Conservation (phyloP, 2,113 vertebrate genomes). For the Hippoglossus stenolepis region DNA sequence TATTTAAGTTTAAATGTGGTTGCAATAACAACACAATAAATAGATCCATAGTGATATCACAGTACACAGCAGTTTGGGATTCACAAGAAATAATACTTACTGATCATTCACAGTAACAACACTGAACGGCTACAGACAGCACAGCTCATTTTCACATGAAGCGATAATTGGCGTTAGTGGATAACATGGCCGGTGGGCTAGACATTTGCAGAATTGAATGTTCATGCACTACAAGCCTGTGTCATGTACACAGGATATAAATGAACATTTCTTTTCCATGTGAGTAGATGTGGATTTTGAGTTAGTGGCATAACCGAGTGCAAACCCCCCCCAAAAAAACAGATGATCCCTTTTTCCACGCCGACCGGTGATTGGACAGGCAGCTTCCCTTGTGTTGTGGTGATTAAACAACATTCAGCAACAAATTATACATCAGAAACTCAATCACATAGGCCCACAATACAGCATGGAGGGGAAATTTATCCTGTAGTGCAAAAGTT, state of each 20-base stretch:
- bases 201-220: conserved; percentile 38
- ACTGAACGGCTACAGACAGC: conserved; percentile 57
- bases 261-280: conserved; percentile 36
- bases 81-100: conserved; percentile 76
- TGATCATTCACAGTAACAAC: conserved; percentile 76
- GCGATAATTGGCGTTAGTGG: conserved; percentile 50
- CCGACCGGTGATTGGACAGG: conserved; percentile 7
- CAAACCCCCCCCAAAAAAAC: background rate
- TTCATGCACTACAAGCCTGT: conserved; percentile 66
- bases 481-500: conserved; percentile 67
- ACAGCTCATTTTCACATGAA: conserved; percentile 68
- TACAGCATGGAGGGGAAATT: background rate
- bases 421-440: conserved; percentile 48
- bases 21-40: conserved; percentile 80
- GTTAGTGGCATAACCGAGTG: conserved; percentile 63
- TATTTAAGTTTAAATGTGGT: conserved; percentile 75
- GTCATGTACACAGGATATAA: conserved; percentile 30
- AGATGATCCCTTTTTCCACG: conserved; percentile 42
- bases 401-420: conserved; percentile 46
- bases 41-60: conserved; percentile 74
- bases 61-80: conserved; percentile 75
- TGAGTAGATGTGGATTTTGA: conserved; percentile 46
- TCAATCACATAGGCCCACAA: conserved; percentile 12
- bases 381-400: conserved; percentile 33
- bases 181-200: conserved; percentile 20